phyloP scores from a whole-genome alignment of 2,797 vertebrate species.

The Myoxocephalus aenaeus region DNA sequence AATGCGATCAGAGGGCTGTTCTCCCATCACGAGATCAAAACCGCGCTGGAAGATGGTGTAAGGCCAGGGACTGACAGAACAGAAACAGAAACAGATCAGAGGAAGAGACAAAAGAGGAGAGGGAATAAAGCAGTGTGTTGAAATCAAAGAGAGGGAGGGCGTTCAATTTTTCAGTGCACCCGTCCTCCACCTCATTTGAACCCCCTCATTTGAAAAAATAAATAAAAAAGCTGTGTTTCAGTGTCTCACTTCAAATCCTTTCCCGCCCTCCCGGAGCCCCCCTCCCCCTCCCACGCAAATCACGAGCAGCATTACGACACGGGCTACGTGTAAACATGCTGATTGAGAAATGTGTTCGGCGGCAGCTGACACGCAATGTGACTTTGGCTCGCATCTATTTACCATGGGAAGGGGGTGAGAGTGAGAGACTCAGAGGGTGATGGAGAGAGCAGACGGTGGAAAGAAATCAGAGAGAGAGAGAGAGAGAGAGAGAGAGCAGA shows the following conservation, averaged over 20 bases:
- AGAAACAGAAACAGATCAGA: constrained; percentile 64
- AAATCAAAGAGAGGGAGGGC: constrained; percentile 62
- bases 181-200: constrained; percentile 50
- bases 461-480: constrained; percentile 31
- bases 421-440: constrained; percentile 39
- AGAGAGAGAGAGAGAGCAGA: constrained; percentile 28
- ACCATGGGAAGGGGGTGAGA: constrained; percentile 53
- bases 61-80: constrained; percentile 91
- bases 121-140: constrained; percentile 63
- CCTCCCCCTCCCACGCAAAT: constrained; percentile 16
- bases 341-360: constrained; percentile 66
- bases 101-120: constrained; percentile 40
- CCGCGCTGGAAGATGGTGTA: constrained; percentile 99
- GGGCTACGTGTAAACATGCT: constrained; percentile 65
- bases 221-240: no score
- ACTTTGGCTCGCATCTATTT: constrained; percentile 67
- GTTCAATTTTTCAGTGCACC: constrained; percentile 54
- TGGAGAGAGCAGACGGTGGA: constrained; percentile 31
- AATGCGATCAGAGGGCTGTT: constrained; percentile 99
- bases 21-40: constrained; percentile 98
- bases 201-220: no score
- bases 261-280: constrained; percentile 29
- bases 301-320: constrained; percentile 38
- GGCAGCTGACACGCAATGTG: constrained; percentile 57
- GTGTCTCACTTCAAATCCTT: constrained; percentile 35